Evolutionary conservation across 2,797 vertebrate species (phyloP), one percentile per base, ranked within the genome.

Genomic region (Trachops cirrhosus): DNA sequence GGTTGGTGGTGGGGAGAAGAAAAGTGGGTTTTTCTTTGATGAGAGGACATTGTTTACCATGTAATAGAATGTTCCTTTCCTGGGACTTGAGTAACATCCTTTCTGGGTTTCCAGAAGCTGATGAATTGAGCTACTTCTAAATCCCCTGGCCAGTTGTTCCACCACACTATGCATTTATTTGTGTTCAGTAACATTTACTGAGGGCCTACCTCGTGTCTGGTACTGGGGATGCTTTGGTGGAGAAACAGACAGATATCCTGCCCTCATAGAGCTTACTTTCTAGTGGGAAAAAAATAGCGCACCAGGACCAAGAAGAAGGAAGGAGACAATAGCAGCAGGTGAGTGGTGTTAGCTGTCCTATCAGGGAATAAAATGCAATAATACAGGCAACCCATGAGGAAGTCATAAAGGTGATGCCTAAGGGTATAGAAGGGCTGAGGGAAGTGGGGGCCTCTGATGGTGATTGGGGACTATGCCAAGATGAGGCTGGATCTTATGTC

Each of bases 101-200:
- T 86, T 93, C 86, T 91, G 64, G 32, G 34, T 88, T 89, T 97
- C 62, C 22, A 92, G 79, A 70, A 62, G 37, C 70, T 57, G 41
- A 86, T 32, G 41, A 74, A 39, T 24, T 83, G 78, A 89, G 32
- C 18, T 67, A 52, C 70, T 75, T 92, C 59, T 85, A 92, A 82
- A 80, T 34, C 54, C 54, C 14, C 50, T 2, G 14, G 46, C 22
- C 10, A 32, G 34, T 59, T 75, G 24, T 71, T 96, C 74, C 75
- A 44, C 24, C 24, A 59, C 21, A 29, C 9, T 11, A 7, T 37
- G 21, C 64, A 32, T 86, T 34, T 70, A 14, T 86, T 83, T 93
- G 57, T 71, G 80, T 84, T 89, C 39, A 74, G 1, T 57, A 70
- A 24, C 46, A 15, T 64, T 78, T 22, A n/a, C 0, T 50, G 91